Base-by-base conservation (phyloP, 2,113 vertebrate species). In the Triplophysa rosa region DNA sequence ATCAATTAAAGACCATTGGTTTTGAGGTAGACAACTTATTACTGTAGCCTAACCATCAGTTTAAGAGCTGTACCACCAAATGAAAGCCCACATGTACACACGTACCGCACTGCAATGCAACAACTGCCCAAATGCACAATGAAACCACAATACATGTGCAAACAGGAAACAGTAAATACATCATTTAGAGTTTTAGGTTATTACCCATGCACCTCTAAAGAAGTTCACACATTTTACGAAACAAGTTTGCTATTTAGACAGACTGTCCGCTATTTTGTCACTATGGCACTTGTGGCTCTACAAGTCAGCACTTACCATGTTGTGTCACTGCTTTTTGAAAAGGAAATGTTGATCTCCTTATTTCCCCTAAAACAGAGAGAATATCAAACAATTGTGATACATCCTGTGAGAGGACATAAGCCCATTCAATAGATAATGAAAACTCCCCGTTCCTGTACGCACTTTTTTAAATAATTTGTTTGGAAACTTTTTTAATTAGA, bases 281-380 rank as follows among this genome's bases (percentile, higher is more conserved):
- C 2, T 21, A n/a, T 19, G 2, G 19, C 54, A n/a, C 19, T 58
- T 58, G 19, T 16, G n/a, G 7, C 5, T 58, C 54, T 21, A 21
- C 5, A 11, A 63, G 58, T 75, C 61, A 52, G 23, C 12, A 80
- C 87, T 86, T 72, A 92, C 90, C 85, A 72, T 7, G 67, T 56
- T 17, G 45, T 47, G 16, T 85, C 80, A 8, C 78, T 81, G 16
- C 14, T 81, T 74, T 82, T 77, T 24, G 24, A 87, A 29, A 93
- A 88, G 2, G 52, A 87, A 24, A 92, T 49, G 4, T 2, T 79
- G 49, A 93, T 17, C 45, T 91, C 88, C 80, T 89, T 89, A 61
- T 54, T 82, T 12, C 84, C 86, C 58, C 91, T 92, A 81, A 64
- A 82, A 84, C 21, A 64, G 5, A 83, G 73, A 67, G 61, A 59